Percentiles rank a stretch among this genome's conserved stretches.
These are phyloP conservation scores for Entomobrya multifasciata DNA, from an alignment of 2,888 invertebrate genomes.

Conservation along the genomic window DNA sequence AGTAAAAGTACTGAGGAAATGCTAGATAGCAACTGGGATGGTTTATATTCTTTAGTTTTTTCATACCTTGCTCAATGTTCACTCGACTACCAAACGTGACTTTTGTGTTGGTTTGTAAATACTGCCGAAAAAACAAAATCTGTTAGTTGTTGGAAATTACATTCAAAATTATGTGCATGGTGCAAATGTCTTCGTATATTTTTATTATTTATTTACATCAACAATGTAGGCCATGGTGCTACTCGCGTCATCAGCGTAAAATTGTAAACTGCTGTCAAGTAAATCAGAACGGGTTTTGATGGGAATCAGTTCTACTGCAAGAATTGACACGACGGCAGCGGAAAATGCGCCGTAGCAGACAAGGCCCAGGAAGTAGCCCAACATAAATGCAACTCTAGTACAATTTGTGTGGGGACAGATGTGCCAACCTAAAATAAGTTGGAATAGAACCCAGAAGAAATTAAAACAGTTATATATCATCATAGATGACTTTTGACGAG, in stretches of 20 bases:
- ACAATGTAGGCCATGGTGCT: constrained; percentile 60
- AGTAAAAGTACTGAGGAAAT: constrained; percentile 59
- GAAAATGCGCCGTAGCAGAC: constrained; percentile 71
- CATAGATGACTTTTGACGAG: too few species aligned
- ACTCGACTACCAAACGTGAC: constrained; percentile 29
- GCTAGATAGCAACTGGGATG: constrained; percentile 42
- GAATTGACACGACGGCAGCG: constrained; percentile 66
- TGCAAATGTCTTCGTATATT: too few species aligned
- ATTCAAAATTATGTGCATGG: not conserved
- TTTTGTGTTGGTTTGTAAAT: not conserved
- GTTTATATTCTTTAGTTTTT: not conserved
- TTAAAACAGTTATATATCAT: too few species aligned
- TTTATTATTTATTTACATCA: constrained; percentile 38
- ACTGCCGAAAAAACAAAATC: constrained; percentile 15
- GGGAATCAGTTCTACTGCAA: constrained; percentile 69
- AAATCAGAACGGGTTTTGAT: constrained; percentile 67
- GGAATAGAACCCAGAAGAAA: constrained; percentile 2
- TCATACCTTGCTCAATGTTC: constrained; percentile 52
- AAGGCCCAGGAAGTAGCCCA: constrained; percentile 58
- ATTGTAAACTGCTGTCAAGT: constrained; percentile 27
- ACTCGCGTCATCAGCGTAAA: constrained; percentile 62
- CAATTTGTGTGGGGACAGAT: constrained; percentile 56
- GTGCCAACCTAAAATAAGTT: constrained; percentile 70
- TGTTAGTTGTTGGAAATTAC: not conserved
- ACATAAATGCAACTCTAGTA: constrained; percentile 55